Evolutionary conservation across 2,113 vertebrate species (phyloP).

Genomic region (Columba livia): DNA sequence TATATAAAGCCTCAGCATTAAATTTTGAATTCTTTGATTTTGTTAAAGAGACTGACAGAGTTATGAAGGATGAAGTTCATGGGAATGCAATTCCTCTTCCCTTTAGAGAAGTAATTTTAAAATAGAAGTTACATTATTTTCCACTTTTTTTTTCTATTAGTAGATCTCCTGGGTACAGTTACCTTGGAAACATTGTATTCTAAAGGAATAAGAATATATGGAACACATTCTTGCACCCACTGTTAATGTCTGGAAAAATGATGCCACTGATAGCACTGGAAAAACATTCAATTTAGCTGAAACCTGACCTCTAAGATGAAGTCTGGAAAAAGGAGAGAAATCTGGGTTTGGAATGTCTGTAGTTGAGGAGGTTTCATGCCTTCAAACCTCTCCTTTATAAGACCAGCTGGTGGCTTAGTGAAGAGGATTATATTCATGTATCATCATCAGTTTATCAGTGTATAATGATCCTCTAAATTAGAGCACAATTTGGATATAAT

Average conservation of each 20-base stretch:
- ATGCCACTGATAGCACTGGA: not conserved
- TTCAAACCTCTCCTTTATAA: not conserved
- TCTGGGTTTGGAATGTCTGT: not conserved
- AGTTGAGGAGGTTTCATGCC: not conserved
- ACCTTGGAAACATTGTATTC: conserved; percentile 45
- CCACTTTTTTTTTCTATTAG: conserved; percentile 38
- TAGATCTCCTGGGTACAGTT: conserved; percentile 32
- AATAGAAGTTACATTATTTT: conserved; percentile 49
- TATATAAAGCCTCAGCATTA: not conserved
- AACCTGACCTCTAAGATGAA: not conserved
- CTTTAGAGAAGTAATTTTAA: conserved; percentile 37
- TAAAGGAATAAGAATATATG: conserved; percentile 30
- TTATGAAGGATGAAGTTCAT: conserved; percentile 2
- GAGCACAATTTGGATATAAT: not conserved
- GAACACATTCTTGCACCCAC: conserved; percentile 2
- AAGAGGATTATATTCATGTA: not conserved
- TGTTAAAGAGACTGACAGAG: conserved; percentile 8
- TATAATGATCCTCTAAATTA: not conserved
- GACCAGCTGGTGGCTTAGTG: not conserved
- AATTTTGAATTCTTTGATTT: conserved; percentile 39
- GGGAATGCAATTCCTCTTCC: conserved; percentile 23
- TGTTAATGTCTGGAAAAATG: conserved; percentile 7
- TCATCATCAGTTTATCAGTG: not conserved
- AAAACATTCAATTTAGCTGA: conserved; percentile 1
- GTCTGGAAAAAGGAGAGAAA: not conserved